phyloP scores from a whole-genome alignment of 1,140 invertebrate species.

The Aricia agestis region DNA sequence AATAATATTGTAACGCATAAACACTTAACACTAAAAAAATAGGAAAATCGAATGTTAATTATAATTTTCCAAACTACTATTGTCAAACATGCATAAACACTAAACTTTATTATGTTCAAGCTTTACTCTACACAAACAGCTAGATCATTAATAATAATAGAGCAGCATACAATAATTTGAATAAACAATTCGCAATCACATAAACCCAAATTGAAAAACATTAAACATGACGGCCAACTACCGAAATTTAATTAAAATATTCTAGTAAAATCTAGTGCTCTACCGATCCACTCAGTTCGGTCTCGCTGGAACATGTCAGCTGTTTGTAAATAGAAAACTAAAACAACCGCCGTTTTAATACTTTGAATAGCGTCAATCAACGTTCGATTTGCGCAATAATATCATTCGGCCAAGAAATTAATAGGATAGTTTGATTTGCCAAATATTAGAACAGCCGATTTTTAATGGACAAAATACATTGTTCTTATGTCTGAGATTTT shows the following conservation, averaged over 20 bases:
- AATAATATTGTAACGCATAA: no score
- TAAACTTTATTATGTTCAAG: no score
- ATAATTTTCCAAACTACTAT: no score
- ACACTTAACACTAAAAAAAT: no score
- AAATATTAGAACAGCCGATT: background rate
- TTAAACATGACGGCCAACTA: background rate
- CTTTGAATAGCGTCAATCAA: background rate
- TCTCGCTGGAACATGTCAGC: constrained; percentile 20
- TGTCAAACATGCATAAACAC: no score
- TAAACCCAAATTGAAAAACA: background rate
- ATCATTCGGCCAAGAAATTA: background rate
- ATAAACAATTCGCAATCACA: constrained; percentile 3
- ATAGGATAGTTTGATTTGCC: background rate
- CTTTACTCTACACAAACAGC: background rate
- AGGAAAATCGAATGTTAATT: no score
- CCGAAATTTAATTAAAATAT: constrained; percentile 20
- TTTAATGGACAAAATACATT: no score
- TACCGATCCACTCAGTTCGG: constrained; percentile 12
- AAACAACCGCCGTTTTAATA: background rate
- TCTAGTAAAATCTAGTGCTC: constrained; percentile 18
- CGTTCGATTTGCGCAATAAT: background rate
- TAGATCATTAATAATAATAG: background rate
- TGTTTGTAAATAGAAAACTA: constrained; percentile 5
- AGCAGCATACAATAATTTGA: background rate
- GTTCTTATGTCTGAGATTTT: no score